A percentile compares a stretch with the other conserved stretches of the same genome.
phyloP scores from a whole-genome alignment of 2,113 vertebrate genomes.

The Chionis minor region DNA sequence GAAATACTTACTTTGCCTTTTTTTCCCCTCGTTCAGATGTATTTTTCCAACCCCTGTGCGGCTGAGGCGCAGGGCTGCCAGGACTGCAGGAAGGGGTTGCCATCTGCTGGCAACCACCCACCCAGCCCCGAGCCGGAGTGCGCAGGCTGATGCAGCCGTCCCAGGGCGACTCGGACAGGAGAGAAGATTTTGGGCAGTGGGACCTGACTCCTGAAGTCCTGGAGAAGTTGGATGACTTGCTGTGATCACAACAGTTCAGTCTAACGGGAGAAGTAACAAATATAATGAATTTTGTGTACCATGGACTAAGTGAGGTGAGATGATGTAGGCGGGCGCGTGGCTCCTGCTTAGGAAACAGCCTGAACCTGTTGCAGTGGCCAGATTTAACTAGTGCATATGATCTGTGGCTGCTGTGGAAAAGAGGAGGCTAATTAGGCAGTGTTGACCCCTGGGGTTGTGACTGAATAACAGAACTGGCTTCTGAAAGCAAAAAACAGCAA shows the following conservation, averaged over 20 bases:
- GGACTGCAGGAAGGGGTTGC: neutral
- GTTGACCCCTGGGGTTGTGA: fast-evolving
- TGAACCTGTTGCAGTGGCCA: neutral
- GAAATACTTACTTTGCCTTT: neutral
- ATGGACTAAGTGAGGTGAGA: neutral
- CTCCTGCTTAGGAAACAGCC: neutral
- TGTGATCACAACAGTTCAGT: fast-evolving
- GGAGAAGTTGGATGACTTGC: neutral
- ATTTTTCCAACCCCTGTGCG: fast-evolving
- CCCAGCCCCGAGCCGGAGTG: neutral
- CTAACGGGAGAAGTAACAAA: too few relatives aligned
- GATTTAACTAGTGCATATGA: fast-evolving
- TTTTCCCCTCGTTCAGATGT: neutral
- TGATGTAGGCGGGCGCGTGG: fast-evolving
- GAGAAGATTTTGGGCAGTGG: neutral
- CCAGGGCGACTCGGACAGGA: neutral
- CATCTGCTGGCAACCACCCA: conserved; percentile 35
- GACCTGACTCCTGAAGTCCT: neutral
- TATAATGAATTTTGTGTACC: fast-evolving
- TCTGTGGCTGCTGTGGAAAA: neutral
- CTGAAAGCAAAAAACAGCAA: neutral
- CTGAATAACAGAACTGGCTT: neutral
- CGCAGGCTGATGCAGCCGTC: neutral
- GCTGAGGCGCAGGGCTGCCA: fast-evolving
- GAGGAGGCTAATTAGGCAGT: neutral